phyloP scores from a whole-genome alignment of 2,888 invertebrate species.

The Nowickia ferox region DNA sequence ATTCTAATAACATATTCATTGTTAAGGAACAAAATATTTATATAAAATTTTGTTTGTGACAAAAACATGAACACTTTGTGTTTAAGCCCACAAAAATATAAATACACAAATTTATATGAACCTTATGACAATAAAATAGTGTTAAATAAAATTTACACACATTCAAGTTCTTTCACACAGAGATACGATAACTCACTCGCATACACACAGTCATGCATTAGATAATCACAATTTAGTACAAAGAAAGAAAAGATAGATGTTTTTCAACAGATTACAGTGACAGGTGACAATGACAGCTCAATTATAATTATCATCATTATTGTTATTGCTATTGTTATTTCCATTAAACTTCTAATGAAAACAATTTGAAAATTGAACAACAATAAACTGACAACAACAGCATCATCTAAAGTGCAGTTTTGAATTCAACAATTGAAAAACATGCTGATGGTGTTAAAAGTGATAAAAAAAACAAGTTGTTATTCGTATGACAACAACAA shows the following conservation, averaged over 20 bases:
- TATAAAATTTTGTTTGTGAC: constrained; percentile 39
- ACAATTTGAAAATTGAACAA: constrained; percentile 55
- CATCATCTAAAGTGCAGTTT: constrained; percentile 44
- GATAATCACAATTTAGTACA: constrained; percentile 51
- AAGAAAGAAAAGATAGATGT: constrained; percentile 61
- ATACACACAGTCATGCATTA: constrained; percentile 14
- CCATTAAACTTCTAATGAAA: constrained; percentile 43
- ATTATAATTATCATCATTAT: constrained; percentile 74
- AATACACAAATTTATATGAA: constrained; percentile 8
- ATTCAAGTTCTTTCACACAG: constrained; percentile 2
- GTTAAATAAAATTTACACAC: constrained; percentile 44
- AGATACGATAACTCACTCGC: background rate
- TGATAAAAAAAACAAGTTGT: constrained; percentile 53
- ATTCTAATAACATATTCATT: constrained; percentile 15
- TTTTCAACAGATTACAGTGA: constrained; percentile 73
- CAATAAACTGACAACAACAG: constrained; percentile 40
- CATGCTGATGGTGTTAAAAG: constrained; percentile 63
- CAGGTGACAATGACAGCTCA: constrained; percentile 82
- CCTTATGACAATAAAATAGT: constrained; percentile 46
- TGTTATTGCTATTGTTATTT: constrained; percentile 42
- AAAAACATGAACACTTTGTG: constrained; percentile 53
- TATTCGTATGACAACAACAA: constrained; percentile 31
- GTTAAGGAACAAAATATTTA: constrained; percentile 14
- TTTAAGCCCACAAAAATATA: constrained; percentile 7
- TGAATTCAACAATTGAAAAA: constrained; percentile 53